Evolutionary conservation across 2,888 invertebrate genomes (phyloP).

Genomic region (Pyrocoelia pectoralis): DNA sequence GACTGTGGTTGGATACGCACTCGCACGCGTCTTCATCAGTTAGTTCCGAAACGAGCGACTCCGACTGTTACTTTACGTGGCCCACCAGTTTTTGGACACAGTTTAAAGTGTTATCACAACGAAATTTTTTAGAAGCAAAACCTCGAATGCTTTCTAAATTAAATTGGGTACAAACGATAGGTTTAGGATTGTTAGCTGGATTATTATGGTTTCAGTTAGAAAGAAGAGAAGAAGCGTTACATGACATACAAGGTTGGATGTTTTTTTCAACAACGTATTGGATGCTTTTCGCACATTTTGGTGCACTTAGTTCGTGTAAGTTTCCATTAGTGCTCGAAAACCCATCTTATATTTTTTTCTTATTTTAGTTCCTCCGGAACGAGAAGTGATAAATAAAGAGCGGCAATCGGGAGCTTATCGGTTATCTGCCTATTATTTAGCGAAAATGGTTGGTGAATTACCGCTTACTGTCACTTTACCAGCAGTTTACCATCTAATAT

Average conservation of each 20-base stretch:
- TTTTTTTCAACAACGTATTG: constrained; percentile 85
- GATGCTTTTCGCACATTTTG: constrained; percentile 83
- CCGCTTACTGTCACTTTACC: constrained; percentile 78
- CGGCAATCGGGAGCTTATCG: constrained; percentile 80
- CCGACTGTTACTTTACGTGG: constrained; percentile 71
- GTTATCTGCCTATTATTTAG: constrained; percentile 80
- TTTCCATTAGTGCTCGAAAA: background rate
- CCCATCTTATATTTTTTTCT: constrained; percentile 14
- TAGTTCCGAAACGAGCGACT: constrained; percentile 67
- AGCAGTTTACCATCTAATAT: constrained; percentile 77
- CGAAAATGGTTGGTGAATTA: constrained; percentile 83
- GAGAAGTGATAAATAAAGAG: constrained; percentile 82
- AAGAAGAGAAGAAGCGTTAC: constrained; percentile 76
- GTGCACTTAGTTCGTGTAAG: constrained; percentile 81
- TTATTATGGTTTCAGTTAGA: constrained; percentile 81
- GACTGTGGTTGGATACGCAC: constrained; percentile 74
- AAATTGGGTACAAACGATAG: constrained; percentile 79
- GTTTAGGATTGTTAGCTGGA: constrained; percentile 75
- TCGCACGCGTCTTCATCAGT: constrained; percentile 72
- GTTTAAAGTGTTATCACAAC: constrained; percentile 76
- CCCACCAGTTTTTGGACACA: constrained; percentile 83
- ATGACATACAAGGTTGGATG: constrained; percentile 85
- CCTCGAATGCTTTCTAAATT: constrained; percentile 79
- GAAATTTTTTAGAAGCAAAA: constrained; percentile 79
- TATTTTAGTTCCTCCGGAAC: constrained; percentile 76